phyloP scores from a whole-genome alignment of 2,113 vertebrate genomes.

The Gasterosteus nipponicus region DNA sequence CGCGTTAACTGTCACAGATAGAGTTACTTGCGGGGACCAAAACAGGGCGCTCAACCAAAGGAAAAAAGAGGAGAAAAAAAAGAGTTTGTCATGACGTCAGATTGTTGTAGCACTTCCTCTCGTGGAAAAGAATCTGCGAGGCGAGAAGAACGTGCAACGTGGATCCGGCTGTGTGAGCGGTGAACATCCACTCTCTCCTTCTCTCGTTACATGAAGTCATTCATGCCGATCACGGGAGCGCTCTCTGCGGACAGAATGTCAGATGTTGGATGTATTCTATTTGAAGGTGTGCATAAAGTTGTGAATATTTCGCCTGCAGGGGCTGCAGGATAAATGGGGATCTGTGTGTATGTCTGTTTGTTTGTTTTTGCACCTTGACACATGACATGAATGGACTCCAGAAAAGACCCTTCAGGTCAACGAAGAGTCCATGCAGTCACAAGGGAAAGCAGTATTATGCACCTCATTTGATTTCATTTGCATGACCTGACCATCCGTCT shows the following conservation, averaged over 20 bases:
- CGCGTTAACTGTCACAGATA: slow-evolving; percentile 57
- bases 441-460: slow-evolving; percentile 35
- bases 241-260: slow-evolving; percentile 33
- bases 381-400: slow-evolving; percentile 33
- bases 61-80: neutral
- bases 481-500: slow-evolving; percentile 6
- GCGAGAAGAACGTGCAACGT: slow-evolving; percentile 28
- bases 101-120: slow-evolving; percentile 41
- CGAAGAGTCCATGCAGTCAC: slow-evolving; percentile 22
- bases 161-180: slow-evolving; percentile 27
- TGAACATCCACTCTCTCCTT: slow-evolving; percentile 29
- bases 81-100: slow-evolving; percentile 53
- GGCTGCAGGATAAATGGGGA: slow-evolving; percentile 4
- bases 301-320: slow-evolving; percentile 36
- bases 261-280: slow-evolving; percentile 29
- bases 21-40: slow-evolving; percentile 60
- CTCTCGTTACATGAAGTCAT: slow-evolving; percentile 69
- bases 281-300: slow-evolving; percentile 46
- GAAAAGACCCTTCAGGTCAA: slow-evolving; percentile 45
- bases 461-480: slow-evolving; percentile 10
- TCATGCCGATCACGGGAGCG: slow-evolving; percentile 43
- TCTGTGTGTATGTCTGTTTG: neutral
- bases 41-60: slow-evolving; percentile 44
- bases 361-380: slow-evolving; percentile 21
- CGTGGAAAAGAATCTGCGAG: slow-evolving; percentile 10